A percentile compares a stretch with the other conserved stretches of the same genome.
These are phyloP conservation scores for Tenthredo livida DNA, from an alignment of 2,888 invertebrate species.

Conservation along the genomic window DNA sequence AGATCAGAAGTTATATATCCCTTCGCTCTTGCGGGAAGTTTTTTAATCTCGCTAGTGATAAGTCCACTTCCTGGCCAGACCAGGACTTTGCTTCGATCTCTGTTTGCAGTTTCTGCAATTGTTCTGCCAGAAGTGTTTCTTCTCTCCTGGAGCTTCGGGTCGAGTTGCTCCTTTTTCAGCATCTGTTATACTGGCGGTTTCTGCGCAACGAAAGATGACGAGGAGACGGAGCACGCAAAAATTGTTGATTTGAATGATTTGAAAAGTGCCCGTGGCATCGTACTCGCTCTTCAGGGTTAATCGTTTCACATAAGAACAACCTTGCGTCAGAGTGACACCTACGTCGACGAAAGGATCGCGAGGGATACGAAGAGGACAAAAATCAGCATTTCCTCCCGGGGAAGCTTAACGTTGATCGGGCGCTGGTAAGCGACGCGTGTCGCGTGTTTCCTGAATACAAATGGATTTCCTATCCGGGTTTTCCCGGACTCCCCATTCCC, in stretches of 20 bases:
- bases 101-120: background rate
- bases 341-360: background rate
- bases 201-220: too few relatives aligned
- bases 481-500: slow-evolving; percentile 31
- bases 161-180: too few relatives aligned
- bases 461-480: slow-evolving; percentile 61
- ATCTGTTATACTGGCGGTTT: too few relatives aligned
- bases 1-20: background rate
- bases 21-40: background rate
- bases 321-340: background rate
- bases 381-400: slow-evolving; percentile 48
- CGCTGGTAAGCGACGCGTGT: slow-evolving; percentile 59
- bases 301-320: background rate
- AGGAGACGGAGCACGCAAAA: too few relatives aligned
- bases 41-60: background rate
- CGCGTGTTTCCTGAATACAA: slow-evolving; percentile 66
- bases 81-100: background rate
- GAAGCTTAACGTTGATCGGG: slow-evolving; percentile 47
- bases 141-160: background rate
- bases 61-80: too few relatives aligned
- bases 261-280: too few relatives aligned
- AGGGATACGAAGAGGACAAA: background rate
- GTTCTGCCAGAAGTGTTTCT: background rate
- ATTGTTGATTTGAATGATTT: too few relatives aligned
- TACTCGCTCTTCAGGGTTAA: background rate